phyloP scores from a whole-genome alignment of 2,113 vertebrate genomes.

The Lophius piscatorius region DNA sequence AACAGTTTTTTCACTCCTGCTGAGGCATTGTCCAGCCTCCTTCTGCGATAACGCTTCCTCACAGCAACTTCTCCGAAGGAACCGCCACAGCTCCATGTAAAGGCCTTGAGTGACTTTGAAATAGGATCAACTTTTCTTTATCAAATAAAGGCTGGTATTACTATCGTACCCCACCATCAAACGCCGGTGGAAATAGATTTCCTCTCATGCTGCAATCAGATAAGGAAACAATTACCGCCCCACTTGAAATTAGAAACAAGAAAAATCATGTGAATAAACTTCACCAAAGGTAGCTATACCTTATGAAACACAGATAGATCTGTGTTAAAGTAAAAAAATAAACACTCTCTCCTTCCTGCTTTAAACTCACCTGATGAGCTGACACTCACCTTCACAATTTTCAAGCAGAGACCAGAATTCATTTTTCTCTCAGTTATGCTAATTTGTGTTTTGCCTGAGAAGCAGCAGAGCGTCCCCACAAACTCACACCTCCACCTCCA shows the following conservation, averaged over 20 bases:
- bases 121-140: conserved; percentile 20
- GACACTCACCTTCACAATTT: no score
- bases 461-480: no score
- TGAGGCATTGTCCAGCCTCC: conserved; percentile 40
- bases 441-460: no score
- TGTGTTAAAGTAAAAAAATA: no score
- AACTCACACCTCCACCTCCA: no score
- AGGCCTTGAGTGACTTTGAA: conserved; percentile 11
- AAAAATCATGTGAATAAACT: conserved; percentile 11
- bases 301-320: conserved; percentile 20
- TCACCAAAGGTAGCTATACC: not conserved
- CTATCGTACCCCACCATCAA: conserved; percentile 48
- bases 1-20: conserved; percentile 5
- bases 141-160: conserved; percentile 45
- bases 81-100: not conserved
- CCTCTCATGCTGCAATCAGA: conserved; percentile 42
- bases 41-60: conserved; percentile 5
- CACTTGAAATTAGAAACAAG: conserved; percentile 38
- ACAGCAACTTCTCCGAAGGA: conserved; percentile 20
- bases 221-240: conserved; percentile 56
- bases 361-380: no score
- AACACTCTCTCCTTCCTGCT: not conserved
- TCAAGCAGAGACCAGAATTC: no score
- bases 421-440: no score
- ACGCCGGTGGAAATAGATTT: conserved; percentile 42